Evolutionary conservation across 2,113 vertebrate genomes (phyloP).

Genomic region (human): GRCh38 chr1:111726501-111727000

Average conservation of each 20-base stretch:
- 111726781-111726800: not conserved
- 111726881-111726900: not conserved
- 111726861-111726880: not conserved
- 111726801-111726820: not conserved
- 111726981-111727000: constrained; percentile 96
- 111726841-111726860: constrained; percentile 1
- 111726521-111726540: not conserved
- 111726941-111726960: not conserved
- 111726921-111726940: not conserved
- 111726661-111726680: not conserved
- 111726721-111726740: not conserved
- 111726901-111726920: not conserved
- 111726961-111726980: constrained; percentile 93
- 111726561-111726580: not conserved
- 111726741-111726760: not conserved
- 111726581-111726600: not conserved
- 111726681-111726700: not conserved
- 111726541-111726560: not conserved
- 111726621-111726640: not conserved
- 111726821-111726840: not conserved
- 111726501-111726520: not conserved
- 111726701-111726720: not conserved
- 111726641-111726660: not conserved
- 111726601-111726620: not conserved
- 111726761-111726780: not conserved